phyloP scores from a whole-genome alignment of 2,888 invertebrate species.

The Eretmocerus hayati region DNA sequence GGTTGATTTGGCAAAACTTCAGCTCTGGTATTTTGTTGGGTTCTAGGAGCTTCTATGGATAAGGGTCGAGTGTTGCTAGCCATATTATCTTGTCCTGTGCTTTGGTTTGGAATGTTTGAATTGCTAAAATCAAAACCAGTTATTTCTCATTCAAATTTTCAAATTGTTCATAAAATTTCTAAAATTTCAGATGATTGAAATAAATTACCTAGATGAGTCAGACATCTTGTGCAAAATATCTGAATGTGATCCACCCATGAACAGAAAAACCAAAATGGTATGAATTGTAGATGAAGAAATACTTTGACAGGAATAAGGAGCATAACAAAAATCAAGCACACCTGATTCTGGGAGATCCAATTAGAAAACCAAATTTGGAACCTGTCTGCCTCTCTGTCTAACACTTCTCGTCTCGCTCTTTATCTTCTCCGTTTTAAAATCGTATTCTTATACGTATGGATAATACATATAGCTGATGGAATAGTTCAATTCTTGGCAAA shows the following conservation, averaged over 20 bases:
- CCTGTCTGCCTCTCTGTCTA: constrained; percentile 4
- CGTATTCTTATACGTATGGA: no score
- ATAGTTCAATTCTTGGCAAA: constrained; percentile 9
- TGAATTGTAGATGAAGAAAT: background rate
- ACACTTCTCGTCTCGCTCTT: constrained; percentile 8
- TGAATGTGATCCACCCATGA: constrained; percentile 37
- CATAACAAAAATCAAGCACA: constrained; percentile 13
- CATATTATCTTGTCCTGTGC: constrained; percentile 20
- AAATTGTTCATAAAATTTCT: background rate
- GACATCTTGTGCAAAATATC: constrained; percentile 24
- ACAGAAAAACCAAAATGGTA: constrained; percentile 21
- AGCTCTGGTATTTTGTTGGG: constrained; percentile 20
- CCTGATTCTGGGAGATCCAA: constrained; percentile 11
- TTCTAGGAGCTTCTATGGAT: constrained; percentile 37
- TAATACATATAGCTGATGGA: no score
- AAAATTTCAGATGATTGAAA: no score
- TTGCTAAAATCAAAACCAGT: background rate
- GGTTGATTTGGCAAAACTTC: constrained; percentile 36
- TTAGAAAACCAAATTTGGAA: constrained; percentile 15
- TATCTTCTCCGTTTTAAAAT: background rate
- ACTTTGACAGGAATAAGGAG: background rate
- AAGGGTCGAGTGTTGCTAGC: constrained; percentile 37
- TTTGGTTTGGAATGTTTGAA: constrained; percentile 9
- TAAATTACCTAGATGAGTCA: constrained; percentile 35
- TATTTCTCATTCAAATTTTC: background rate